Percentiles rank a stretch among this genome's conserved stretches.
Evolutionary conservation across 2,797 vertebrate genomes (phyloP).

Genomic region (Acanthurus lineatus): DNA sequence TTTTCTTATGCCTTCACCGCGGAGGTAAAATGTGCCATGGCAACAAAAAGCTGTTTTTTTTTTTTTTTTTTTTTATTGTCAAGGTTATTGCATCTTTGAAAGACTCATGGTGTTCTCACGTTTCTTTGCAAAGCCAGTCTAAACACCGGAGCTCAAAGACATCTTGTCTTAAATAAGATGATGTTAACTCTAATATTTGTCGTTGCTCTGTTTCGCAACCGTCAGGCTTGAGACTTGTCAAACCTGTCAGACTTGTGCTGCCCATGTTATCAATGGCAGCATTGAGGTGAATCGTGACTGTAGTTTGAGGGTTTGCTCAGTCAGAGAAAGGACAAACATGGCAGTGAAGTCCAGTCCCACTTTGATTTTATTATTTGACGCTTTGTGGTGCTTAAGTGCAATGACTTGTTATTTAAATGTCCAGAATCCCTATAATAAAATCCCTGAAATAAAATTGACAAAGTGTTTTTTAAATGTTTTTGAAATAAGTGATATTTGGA

Average conservation of each 20-base stretch:
- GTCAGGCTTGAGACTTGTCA: slow-evolving; percentile 20
- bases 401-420: background rate
- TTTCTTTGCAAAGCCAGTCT: background rate
- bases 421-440: slow-evolving; percentile 4
- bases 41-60: slow-evolving; percentile 44
- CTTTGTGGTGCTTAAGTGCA: slow-evolving; percentile 11
- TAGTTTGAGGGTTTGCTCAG: slow-evolving; percentile 6
- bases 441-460: no score
- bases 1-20: slow-evolving; percentile 9
- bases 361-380: background rate
- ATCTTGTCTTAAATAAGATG: background rate
- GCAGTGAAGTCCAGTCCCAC: background rate
- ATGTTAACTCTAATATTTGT: slow-evolving; percentile 12
- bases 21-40: slow-evolving; percentile 28
- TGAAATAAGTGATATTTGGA: background rate
- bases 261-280: slow-evolving; percentile 1
- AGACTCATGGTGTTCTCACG: slow-evolving; percentile 1
- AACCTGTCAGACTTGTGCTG: slow-evolving; percentile 50
- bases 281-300: slow-evolving; percentile 10
- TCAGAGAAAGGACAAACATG: slow-evolving; percentile 6
- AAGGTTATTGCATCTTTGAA: slow-evolving; percentile 46
- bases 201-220: background rate
- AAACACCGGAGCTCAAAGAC: background rate
- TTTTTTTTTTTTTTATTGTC: slow-evolving; percentile 21
- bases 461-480: background rate